phyloP scores from a whole-genome alignment of 53 echinoderm and acorn worm species.

The Holothuria scabra region DNA sequence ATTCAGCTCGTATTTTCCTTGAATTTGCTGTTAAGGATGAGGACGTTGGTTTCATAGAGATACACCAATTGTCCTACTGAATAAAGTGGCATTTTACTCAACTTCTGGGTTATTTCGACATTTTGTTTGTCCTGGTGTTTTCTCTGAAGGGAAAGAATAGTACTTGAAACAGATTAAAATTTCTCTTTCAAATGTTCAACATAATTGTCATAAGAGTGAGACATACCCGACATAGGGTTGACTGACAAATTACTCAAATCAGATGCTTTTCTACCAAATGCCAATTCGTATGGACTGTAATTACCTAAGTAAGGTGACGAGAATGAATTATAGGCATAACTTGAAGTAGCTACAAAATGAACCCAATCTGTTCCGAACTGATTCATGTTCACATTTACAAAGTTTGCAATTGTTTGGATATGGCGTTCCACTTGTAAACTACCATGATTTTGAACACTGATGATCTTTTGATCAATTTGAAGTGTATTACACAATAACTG shows the following conservation, averaged over 20 bases:
- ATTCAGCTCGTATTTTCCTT: not conserved
- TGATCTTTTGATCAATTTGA: not conserved
- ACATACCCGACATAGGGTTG: not conserved
- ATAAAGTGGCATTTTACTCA: not conserved
- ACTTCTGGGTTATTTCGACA: too few relatives aligned
- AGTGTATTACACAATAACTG: conserved; percentile 4
- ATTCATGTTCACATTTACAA: not conserved
- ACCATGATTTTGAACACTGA: conserved; percentile 15
- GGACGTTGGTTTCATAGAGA: too few relatives aligned
- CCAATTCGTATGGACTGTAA: conserved; percentile 44
- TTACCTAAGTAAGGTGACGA: conserved; percentile 38
- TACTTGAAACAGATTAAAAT: too few relatives aligned
- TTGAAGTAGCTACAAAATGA: conserved; percentile 21
- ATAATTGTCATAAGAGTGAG: too few relatives aligned
- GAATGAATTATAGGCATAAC: too few relatives aligned
- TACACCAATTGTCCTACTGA: conserved; percentile 7
- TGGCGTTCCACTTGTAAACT: conserved; percentile 14
- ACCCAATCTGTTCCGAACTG: conserved; percentile 18
- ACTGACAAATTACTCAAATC: conserved; percentile 14
- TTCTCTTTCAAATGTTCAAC: too few relatives aligned
- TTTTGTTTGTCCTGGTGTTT: too few relatives aligned
- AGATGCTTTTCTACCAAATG: conserved; percentile 39
- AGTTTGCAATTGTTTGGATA: conserved; percentile 2
- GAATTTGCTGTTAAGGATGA: conserved; percentile 1
- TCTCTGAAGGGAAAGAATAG: too few relatives aligned